A percentile compares a stretch with the other conserved stretches of the same genome.
phyloP scores from a whole-genome alignment of 2,797 vertebrate species.

The Lophotriccus pileatus region DNA sequence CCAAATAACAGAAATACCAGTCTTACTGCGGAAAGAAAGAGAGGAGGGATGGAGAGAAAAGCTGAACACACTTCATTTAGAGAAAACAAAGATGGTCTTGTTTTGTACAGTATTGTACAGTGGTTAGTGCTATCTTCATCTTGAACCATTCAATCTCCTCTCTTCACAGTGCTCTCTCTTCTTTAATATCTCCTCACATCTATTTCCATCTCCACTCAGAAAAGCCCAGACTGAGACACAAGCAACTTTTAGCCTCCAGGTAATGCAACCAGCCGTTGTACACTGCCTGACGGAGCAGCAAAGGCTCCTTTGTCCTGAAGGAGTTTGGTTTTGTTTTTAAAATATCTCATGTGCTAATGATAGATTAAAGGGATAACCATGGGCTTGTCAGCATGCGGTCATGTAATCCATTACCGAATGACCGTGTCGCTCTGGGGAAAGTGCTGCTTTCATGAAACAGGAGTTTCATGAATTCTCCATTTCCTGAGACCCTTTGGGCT shows the following conservation, averaged over 20 bases:
- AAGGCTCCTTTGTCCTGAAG: not conserved
- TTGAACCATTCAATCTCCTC: not conserved
- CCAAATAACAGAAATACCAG: not conserved
- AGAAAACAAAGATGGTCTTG: constrained; percentile 29
- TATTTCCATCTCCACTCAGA: not conserved
- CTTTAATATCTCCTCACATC: not conserved
- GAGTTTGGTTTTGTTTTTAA: not conserved
- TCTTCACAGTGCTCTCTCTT: not conserved
- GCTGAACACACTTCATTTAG: not conserved
- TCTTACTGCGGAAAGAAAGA: not conserved
- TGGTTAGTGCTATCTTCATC: not conserved
- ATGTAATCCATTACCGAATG: not conserved
- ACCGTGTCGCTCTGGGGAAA: accelerated
- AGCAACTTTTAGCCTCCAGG: not conserved
- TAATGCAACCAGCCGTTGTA: not conserved
- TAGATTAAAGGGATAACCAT: not conserved
- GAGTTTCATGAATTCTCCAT: not conserved
- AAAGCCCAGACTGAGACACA: not conserved
- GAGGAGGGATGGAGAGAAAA: not conserved
- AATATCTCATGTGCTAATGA: not conserved
- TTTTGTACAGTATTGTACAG: not conserved
- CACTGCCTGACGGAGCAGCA: not conserved
- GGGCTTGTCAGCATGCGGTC: accelerated
- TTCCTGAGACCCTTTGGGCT: not conserved
- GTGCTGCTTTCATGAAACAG: not conserved